phyloP scores from a whole-genome alignment of 2,797 vertebrate genomes.

The Hypotaenidia okinawae region DNA sequence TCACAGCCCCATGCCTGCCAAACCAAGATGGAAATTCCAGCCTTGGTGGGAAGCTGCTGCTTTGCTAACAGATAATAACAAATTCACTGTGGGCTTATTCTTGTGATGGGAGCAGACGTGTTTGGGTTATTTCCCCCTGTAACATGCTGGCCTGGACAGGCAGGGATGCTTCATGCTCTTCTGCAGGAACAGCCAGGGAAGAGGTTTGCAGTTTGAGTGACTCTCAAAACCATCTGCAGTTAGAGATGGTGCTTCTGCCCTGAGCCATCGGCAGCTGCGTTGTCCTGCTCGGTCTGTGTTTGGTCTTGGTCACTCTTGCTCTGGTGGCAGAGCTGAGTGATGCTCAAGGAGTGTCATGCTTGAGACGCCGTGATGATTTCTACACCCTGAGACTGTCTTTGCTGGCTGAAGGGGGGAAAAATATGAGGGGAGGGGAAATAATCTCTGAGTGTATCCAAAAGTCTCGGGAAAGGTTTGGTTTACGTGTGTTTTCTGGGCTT shows the following conservation, averaged over 20 bases:
- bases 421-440: accelerated
- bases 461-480: accelerated
- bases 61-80: constrained; percentile 66
- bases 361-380: accelerated
- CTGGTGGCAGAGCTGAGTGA: neutral
- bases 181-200: neutral
- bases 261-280: neutral
- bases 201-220: neutral
- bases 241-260: neutral
- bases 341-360: accelerated
- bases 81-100: constrained; percentile 38
- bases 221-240: neutral
- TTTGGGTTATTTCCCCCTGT: neutral
- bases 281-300: accelerated
- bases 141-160: neutral
- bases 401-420: accelerated
- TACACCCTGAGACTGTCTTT: neutral
- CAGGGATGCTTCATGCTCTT: neutral
- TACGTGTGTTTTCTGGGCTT: neutral
- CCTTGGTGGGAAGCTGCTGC: constrained; percentile 66
- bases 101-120: neutral
- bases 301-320: neutral
- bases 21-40: constrained; percentile 70
- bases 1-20: constrained; percentile 64
- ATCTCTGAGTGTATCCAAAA: neutral